Conservation (phyloP, 2,797 vertebrate species). For the Liparis tanakae region DNA sequence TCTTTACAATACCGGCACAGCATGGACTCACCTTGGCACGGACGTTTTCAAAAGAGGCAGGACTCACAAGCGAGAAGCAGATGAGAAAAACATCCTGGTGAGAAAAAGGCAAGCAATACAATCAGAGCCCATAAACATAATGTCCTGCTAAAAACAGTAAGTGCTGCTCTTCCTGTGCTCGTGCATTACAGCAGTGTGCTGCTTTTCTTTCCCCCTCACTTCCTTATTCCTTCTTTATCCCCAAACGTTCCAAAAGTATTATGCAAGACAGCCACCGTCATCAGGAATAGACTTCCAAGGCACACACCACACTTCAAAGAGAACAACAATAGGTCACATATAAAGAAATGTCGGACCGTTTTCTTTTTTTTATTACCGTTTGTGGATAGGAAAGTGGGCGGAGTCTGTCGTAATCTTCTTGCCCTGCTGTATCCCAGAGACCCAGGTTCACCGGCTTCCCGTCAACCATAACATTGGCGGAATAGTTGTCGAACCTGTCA, state of each 20-base stretch:
- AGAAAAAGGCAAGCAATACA: constrained; percentile 32
- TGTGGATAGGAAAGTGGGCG: constrained; percentile 98
- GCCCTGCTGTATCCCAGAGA: constrained; percentile 98
- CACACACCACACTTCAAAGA: constrained; percentile 1
- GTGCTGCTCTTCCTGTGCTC: neutral
- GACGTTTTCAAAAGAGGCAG: constrained; percentile 99
- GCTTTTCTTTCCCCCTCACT: constrained; percentile 24
- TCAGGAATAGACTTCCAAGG: neutral
- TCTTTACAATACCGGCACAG: neutral
- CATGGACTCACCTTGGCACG: constrained; percentile 81
- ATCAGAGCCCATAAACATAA: constrained; percentile 35
- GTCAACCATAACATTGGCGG: constrained; percentile 99
- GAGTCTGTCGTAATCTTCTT: constrained; percentile 98
- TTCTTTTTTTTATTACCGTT: constrained; percentile 84
- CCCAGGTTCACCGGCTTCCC: constrained; percentile 98
- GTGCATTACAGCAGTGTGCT: constrained; percentile 14
- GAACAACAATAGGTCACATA: constrained; percentile 9
- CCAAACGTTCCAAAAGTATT: constrained; percentile 14
- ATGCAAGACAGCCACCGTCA: neutral
- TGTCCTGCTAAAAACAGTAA: constrained; percentile 29
- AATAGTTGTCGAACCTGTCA: constrained; percentile 97
- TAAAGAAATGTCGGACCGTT: constrained; percentile 11
- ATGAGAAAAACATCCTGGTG: constrained; percentile 97
- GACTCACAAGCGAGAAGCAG: constrained; percentile 99
- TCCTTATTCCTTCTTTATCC: constrained; percentile 31